Conservation (phyloP, 2,888 invertebrate species). For the Drosophila stalkeri region DNA sequence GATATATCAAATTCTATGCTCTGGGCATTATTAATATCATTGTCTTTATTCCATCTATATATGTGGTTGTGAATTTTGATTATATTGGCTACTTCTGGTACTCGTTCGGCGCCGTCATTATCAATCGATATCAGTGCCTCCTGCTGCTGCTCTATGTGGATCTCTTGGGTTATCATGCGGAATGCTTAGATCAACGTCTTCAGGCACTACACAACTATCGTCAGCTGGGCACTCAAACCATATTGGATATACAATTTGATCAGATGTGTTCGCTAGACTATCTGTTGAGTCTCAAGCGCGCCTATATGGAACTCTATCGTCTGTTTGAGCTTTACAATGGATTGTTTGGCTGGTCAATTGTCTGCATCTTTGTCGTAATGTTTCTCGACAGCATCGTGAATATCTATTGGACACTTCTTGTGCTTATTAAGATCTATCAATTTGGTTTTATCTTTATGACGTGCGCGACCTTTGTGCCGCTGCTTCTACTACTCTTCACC, state of each 20-base stretch:
- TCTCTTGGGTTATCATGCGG: conserved; percentile 54
- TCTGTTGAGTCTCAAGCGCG: conserved; percentile 63
- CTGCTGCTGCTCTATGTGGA: conserved; percentile 56
- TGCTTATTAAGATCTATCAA: conserved; percentile 52
- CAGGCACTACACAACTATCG: conserved; percentile 57
- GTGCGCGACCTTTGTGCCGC: conserved; percentile 43
- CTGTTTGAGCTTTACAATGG: conserved; percentile 60
- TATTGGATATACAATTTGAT: conserved; percentile 59
- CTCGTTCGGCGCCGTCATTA: conserved; percentile 40
- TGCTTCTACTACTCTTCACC: conserved; percentile 42
- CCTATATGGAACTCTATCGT: conserved; percentile 67
- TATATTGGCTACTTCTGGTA: conserved; percentile 49
- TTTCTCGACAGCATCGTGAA: conserved; percentile 73
- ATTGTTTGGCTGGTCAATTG: conserved; percentile 72
- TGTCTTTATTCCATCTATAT: conserved; percentile 11
- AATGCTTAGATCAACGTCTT: conserved; percentile 56
- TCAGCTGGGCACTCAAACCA: conserved; percentile 17
- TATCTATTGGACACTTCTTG: conserved; percentile 69
- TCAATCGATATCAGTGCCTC: conserved; percentile 55
- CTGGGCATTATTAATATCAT: conserved; percentile 32
- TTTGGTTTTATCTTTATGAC: conserved; percentile 52
- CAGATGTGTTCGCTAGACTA: conserved; percentile 69
- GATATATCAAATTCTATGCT: conserved; percentile 42
- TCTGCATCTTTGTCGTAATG: conserved; percentile 62
- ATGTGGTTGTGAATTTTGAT: neutral